Evolutionary conservation across 2,797 vertebrate genomes (phyloP), one percentile per base, ranked within the genome.

Genomic region (Acipenser oxyrinchus): DNA sequence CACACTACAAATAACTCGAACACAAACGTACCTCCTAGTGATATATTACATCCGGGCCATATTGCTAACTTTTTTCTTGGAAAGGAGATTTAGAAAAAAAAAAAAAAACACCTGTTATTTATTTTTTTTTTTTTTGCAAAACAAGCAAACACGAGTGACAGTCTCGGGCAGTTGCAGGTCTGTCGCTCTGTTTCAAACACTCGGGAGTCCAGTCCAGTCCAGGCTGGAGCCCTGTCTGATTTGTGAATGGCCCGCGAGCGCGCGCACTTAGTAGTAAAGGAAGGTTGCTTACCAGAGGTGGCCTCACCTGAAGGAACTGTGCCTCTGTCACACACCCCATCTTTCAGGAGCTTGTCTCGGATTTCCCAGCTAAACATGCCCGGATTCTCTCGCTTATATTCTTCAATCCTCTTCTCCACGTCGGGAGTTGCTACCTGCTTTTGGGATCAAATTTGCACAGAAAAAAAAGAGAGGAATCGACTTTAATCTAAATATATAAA

Each of bases 311-410:
- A 99, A 91, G 96, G 96, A 82, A 97, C 95, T 0, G 94, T 95
- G 92, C 94, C 93, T 76, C 96, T 89, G 86, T 99, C 95, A 23
- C 96, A 99, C 86, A 97, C 93, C 1, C 96, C 96, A 4, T 99
- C 96, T 83, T 99, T 99, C 74, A 99, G 90, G 77, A 99, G 90
- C 72, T 94, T 87, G 84, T 98, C 96, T 65, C 96, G 91, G 87
- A 98, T 98, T 84, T 99, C 96, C 95, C 96, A 98, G 82, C 96
- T 99, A 86, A 99, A 99, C 96, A 99, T 99, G 3, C 95, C 96
- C 0, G 96, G 91, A 76, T 98, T 98, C 59, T 98, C 95, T 48
- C 96, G 80, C 82, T 99, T 98, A 87, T 97, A 98, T 67, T 98
- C 95, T 81, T 99, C 95, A 60, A 98, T 98, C 78, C 96, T 91